These are phyloP conservation scores for Caenorhabditis sp. DNA, from an alignment of 2,888 invertebrate species.

Conservation along the genomic window DNA sequence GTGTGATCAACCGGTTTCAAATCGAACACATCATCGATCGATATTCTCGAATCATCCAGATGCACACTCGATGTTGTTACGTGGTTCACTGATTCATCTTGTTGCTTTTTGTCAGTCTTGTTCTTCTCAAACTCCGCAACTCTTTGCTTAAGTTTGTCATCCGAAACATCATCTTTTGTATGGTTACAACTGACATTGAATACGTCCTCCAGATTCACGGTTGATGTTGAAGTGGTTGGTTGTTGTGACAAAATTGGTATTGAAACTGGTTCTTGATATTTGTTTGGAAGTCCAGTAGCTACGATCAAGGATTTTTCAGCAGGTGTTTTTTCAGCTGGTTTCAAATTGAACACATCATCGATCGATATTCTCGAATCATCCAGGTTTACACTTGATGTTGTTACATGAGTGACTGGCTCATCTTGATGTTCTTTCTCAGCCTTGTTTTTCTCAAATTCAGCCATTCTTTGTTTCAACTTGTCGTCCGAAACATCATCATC, in stretches of 20 bases:
- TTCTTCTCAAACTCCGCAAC: not conserved
- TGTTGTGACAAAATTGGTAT: no score
- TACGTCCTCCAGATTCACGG: conserved; percentile 5
- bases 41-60: not conserved
- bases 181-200: not conserved
- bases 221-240: no score
- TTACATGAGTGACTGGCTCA: not conserved
- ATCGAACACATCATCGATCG: conserved; percentile 2
- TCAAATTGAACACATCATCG: conserved; percentile 22
- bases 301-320: not conserved
- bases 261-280: no score
- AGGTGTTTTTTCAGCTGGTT: no score
- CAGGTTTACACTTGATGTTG: not conserved
- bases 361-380: conserved; percentile 8
- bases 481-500: not conserved
- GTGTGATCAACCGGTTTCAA: not conserved
- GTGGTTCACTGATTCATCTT: not conserved
- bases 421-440: conserved; percentile 5
- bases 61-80: conserved; percentile 11
- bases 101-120: not conserved
- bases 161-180: not conserved
- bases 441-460: conserved; percentile 14
- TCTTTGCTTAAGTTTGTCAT: not conserved
- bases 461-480: not conserved
- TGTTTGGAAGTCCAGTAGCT: no score